A percentile compares a stretch with the other conserved stretches of the same genome.
Evolutionary conservation across 2,888 invertebrate species (phyloP).

Genomic region (Ennomos erosarius): DNA sequence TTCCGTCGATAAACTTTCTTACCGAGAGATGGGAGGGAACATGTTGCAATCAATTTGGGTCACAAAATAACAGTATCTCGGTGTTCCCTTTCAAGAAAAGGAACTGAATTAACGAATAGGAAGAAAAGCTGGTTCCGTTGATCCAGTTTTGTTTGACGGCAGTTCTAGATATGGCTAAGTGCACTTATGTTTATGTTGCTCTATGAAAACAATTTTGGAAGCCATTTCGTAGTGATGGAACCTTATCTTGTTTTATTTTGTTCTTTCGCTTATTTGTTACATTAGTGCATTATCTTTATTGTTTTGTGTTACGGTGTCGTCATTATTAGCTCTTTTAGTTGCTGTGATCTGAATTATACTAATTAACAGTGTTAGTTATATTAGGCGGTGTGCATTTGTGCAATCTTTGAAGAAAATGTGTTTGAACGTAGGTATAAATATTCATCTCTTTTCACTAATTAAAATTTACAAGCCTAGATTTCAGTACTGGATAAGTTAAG

Average conservation of each 20-base stretch:
- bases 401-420: no score
- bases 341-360: not conserved
- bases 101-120: constrained; percentile 9
- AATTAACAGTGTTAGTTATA: not conserved
- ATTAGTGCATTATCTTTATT: constrained; percentile 6
- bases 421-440: not conserved
- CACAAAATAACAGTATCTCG: constrained; percentile 52
- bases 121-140: constrained; percentile 14
- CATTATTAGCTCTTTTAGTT: not conserved
- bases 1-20: constrained; percentile 53
- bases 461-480: no score
- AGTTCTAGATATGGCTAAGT: constrained; percentile 16
- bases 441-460: no score
- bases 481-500: no score
- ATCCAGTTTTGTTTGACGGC: constrained; percentile 23
- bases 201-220: constrained; percentile 15
- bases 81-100: constrained; percentile 12
- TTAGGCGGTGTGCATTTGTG: no score
- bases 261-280: not conserved
- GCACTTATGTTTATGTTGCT: constrained; percentile 25
- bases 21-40: constrained; percentile 27
- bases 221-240: constrained; percentile 3
- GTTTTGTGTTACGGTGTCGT: not conserved
- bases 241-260: constrained; percentile 4
- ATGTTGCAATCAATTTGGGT: constrained; percentile 55